Conservation (phyloP, 1,140 invertebrate species). For the Aphis craccivora region DNA sequence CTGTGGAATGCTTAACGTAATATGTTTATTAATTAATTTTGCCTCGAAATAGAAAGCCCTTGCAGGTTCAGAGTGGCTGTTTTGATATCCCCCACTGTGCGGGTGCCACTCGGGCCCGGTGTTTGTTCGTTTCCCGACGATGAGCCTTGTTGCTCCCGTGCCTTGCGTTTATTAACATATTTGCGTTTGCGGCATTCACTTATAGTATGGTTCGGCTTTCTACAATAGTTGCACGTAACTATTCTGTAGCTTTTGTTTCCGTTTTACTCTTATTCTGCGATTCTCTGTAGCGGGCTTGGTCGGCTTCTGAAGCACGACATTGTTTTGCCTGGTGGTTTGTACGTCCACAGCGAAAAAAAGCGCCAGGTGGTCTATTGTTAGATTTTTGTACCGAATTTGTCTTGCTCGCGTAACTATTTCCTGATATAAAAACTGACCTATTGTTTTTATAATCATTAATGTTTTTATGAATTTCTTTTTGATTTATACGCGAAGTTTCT, state of each 20-base stretch:
- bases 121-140: background rate
- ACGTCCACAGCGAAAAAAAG: background rate
- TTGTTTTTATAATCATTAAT: background rate
- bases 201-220: background rate
- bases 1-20: background rate
- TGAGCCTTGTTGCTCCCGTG: background rate
- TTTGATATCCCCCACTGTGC: background rate
- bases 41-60: background rate
- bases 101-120: background rate
- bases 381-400: background rate
- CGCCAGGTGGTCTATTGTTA: background rate
- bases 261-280: no score
- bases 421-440: background rate
- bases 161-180: conserved; percentile 37
- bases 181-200: conserved; percentile 38
- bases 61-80: background rate
- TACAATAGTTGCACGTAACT: conserved; percentile 11
- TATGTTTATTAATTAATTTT: background rate
- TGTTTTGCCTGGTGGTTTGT: background rate
- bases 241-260: background rate
- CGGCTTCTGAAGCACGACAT: background rate
- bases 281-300: no score
- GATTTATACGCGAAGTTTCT: background rate
- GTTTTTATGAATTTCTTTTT: background rate
- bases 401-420: background rate